Percentiles rank a stretch among this genome's conserved stretches.
Conservation (phyloP, 2,113 vertebrate genomes). For the Brachionichthys hirsutus region DNA sequence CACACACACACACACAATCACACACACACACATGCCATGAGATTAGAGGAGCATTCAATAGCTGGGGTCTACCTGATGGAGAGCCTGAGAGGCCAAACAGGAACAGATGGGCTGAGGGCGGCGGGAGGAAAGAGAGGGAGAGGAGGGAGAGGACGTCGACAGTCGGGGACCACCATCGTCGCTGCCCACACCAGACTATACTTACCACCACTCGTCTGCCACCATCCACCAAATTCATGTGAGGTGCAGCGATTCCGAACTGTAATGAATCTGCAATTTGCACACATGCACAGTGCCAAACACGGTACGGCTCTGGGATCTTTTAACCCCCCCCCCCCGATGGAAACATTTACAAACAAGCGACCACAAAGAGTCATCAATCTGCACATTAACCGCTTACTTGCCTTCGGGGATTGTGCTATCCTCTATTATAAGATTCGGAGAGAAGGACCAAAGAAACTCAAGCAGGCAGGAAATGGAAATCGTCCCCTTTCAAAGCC, state of each 20-base stretch:
- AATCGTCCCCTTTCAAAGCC: slow-evolving; percentile 47
- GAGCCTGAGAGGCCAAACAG: slow-evolving; percentile 70
- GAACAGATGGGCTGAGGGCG: slow-evolving; percentile 77
- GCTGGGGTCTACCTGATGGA: slow-evolving; percentile 70
- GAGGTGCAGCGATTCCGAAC: slow-evolving; percentile 61
- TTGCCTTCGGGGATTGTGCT: slow-evolving; percentile 60
- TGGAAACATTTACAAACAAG: slow-evolving; percentile 81
- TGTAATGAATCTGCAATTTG: slow-evolving; percentile 76
- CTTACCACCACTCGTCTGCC: slow-evolving; percentile 58
- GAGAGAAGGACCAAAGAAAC: slow-evolving; percentile 53
- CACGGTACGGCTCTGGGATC: slow-evolving; percentile 64
- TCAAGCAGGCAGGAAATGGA: slow-evolving; percentile 49
- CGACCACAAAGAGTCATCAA: slow-evolving; percentile 72
- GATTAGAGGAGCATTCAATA: slow-evolving; percentile 59
- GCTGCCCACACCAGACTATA: slow-evolving; percentile 74
- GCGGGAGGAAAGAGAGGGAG: slow-evolving; percentile 52
- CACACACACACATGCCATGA: slow-evolving; percentile 44
- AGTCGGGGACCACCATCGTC: slow-evolving; percentile 79
- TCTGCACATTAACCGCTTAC: slow-evolving; percentile 67
- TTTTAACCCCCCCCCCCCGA: slow-evolving; percentile 67
- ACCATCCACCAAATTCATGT: slow-evolving; percentile 71
- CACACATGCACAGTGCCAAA: slow-evolving; percentile 67
- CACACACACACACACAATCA: not conserved
- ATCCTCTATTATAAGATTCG: slow-evolving; percentile 63
- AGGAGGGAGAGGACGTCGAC: slow-evolving; percentile 60